These are phyloP conservation scores for Pollenia angustigena DNA, from an alignment of 2,888 invertebrate genomes.

Conservation along the genomic window DNA sequence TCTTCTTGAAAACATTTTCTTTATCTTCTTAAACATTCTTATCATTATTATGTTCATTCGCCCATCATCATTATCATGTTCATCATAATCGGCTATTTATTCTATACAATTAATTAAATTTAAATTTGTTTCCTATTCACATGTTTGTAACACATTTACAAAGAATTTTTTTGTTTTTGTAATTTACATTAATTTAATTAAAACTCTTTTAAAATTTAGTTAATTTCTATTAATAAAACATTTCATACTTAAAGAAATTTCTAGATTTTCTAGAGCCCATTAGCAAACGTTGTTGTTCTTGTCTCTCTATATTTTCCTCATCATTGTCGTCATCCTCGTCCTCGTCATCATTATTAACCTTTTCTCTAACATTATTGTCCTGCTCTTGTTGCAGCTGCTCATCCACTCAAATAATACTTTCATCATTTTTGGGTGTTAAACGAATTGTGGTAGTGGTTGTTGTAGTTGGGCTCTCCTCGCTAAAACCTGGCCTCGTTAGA, in stretches of 20 bases:
- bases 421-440: conserved; percentile 81
- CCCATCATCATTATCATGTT: not conserved
- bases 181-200: not conserved
- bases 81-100: conserved; percentile 4
- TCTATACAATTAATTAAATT: conserved; percentile 15
- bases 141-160: conserved; percentile 58
- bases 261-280: conserved; percentile 63
- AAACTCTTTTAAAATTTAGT: conserved; percentile 5
- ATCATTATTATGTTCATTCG: conserved; percentile 3
- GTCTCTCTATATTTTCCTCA: conserved; percentile 66
- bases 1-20: conserved; percentile 33
- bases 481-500: conserved; percentile 37
- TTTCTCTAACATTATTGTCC: conserved; percentile 44
- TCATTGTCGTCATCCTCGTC: conserved; percentile 54
- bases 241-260: conserved; percentile 78
- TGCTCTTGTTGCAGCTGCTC: conserved; percentile 33
- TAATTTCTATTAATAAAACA: conserved; percentile 77
- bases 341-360: conserved; percentile 31
- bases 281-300: conserved; percentile 68
- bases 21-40: no score
- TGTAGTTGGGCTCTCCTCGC: conserved; percentile 70
- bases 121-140: conserved; percentile 28
- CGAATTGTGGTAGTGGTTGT: conserved; percentile 81
- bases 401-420: conserved; percentile 83
- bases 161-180: conserved; percentile 16